Base-by-base conservation (phyloP, 1,140 invertebrate species). In the Lucilia sericata region DNA sequence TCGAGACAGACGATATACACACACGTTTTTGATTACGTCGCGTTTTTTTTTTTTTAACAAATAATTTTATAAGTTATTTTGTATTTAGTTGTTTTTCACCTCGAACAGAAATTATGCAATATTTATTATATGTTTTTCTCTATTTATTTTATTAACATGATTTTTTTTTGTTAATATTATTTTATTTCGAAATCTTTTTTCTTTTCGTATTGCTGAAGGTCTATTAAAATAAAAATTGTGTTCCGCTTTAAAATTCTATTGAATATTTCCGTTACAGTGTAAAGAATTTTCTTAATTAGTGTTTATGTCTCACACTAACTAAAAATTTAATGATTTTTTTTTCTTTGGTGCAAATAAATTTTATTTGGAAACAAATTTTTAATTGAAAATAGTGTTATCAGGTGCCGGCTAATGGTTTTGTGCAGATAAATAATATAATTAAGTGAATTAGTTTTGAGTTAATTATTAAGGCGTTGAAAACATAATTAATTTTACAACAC, bases 141-240 rank as follows among this genome's bases (percentile, higher is more conserved):
- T 12, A 21, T 70, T 21, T 70, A 70, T 70, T 70, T 70, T 70
- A 55, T 55, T 55, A 55, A 55, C 17, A 55, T 55, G 51, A n/a
- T 55, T 55, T 55, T 5, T 2, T 51, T 14, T 55, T 55, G 42
- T 42, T 42, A 42, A 42, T 42, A 42, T 42, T 55, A 17, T 55
- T 55, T 55, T 55, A 55, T 55, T 55, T 55, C 17, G 51, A 55
- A 55, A 55, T 55, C 17, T 55, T 55, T 9, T 12, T 49, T 49
- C n/a, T 9, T 2, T 49, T 49, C 49, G 9, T 49, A 14, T 49
- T 49, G 1, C 13, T 55, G 51, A 55, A 55, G 51, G 51, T 55
- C 51, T 55, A n/a, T n/a, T 55, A 4, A 42, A 17, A 55, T 55
- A 55, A 55, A 42, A 55, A 55, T 55, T 55, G 3, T 55, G 51